Evolutionary conservation across 2,888 invertebrate species (phyloP).

Genomic region (Pomacea canaliculata): DNA sequence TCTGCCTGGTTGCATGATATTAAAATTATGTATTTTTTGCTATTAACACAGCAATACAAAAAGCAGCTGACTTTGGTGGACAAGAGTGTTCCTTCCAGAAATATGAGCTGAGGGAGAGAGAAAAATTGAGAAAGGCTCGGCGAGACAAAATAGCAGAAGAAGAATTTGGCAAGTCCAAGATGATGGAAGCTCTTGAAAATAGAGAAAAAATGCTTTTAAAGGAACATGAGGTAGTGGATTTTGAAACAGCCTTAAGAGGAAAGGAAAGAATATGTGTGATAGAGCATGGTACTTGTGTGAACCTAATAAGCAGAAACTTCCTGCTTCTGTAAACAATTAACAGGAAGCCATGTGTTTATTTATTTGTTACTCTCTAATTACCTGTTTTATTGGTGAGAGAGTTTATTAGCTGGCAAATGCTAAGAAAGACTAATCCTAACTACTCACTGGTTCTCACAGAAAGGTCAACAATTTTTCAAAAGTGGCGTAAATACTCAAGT

Average conservation of each 20-base stretch:
- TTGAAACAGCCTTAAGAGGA: background rate
- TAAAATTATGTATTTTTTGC: background rate
- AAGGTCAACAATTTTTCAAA: no score
- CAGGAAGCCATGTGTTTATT: no score
- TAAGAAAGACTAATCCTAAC: no score
- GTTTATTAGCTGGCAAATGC: no score
- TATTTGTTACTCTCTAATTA: no score
- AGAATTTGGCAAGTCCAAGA: constrained; percentile 71
- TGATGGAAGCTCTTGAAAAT: constrained; percentile 72
- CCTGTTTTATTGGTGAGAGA: no score
- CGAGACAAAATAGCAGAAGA: constrained; percentile 46
- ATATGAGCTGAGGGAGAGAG: constrained; percentile 62
- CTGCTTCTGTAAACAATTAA: no score
- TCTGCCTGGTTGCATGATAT: no score
- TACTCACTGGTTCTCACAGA: no score
- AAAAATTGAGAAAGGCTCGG: constrained; percentile 69
- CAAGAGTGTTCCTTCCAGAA: constrained; percentile 68
- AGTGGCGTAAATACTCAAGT: no score
- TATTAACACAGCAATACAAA: constrained; percentile 41
- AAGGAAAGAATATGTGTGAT: background rate
- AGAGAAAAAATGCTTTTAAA: constrained; percentile 77
- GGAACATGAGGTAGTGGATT: constrained; percentile 72
- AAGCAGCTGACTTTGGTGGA: constrained; percentile 63
- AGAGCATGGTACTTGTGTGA: background rate
- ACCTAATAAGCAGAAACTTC: no score